Evolutionary conservation across 2,797 vertebrate species (phyloP), one percentile per base, ranked within the genome.

Genomic region (Halcyon chelicuti): DNA sequence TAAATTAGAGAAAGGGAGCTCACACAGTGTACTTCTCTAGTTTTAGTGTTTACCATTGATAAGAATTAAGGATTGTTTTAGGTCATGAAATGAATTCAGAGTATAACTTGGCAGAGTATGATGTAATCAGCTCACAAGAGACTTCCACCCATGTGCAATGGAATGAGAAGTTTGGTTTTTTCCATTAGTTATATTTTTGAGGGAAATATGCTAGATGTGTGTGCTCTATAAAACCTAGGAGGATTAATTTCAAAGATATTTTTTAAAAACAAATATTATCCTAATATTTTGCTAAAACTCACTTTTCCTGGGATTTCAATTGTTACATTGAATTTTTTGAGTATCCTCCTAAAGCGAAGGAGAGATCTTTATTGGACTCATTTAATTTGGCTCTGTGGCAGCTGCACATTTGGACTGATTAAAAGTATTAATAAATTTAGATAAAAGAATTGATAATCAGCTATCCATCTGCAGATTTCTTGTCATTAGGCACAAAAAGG

Each of bases 391-490:
- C 77, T 55, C 14, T 54, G 22, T 65, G 76, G 83, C 90, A 86
- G 57, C 62, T 92, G 73, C 62, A 66, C 49, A 68, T 80, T 88
- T 88, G 37, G 79, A 68, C 37, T 82, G 61, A 65, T 91, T 89
- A 76, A 91, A 92, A 91, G 12, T 63, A 86, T 80, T 97, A 92
- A 90, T 84, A 93, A 86, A 84, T 84, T 47, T 61, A 73, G 42
- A 72, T 91, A 57, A 93, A 87, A 94, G 57, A 93, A 88, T 62
- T 97, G 74, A 86, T 89, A 75, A 93, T 85, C 60, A 84, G 67
- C 47, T 95, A 80, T 79, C 84, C 68, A 75, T 95, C 84, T 93
- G 91, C 63, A 91, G 79, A 75, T 80, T 94, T 86, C 51, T 90
- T 95, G 78, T 79, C 84, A 40, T 47, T 61, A 80, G 57, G 15